Evolutionary conservation across 1,140 invertebrate genomes (phyloP), one percentile per base, ranked within the genome.

Genomic region (Brachionus koreanus): DNA sequence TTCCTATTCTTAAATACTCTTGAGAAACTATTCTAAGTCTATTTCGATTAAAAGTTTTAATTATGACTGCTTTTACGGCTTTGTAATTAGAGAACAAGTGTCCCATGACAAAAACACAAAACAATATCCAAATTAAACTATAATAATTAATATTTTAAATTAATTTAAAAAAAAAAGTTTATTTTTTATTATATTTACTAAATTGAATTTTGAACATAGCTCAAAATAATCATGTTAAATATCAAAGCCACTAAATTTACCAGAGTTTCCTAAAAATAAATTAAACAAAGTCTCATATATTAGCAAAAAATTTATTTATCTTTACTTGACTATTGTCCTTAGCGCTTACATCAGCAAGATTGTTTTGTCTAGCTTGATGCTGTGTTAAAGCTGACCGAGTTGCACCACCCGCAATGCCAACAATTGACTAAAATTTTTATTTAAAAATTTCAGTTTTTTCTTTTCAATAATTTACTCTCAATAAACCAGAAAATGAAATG

Each of bases 351-450:
- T 98, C 91, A 1, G 93, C 96, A 87, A 96, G 91, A 88, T 98
- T 98, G 83, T 94, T 93, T 83, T 92, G 88, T 63, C 94, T 88
- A 0, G 95, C 94, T 90, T 93, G 88, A 88, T 98, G 96, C 85
- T 97, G 93, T 0, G 94, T 96, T 83, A 98, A 89, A 4, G 95
- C 93, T 5, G 94, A 93, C 86, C 96, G 90, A 0, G 96, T 98
- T 1, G 95, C 94, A 12, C 94, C 93, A 35, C 92, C 95, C 84
- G 96, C 94, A 43, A 98, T 94, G 19, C 96, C 95, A 65, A 92
- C 91, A 43, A 92, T 86, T 12, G 90, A 88, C 86, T 90, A 39
- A 74, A 74, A 12, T 69, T 82, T 75, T 19, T 29, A 25, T 46
- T 61, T 10, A 57, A 23, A 52, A 39, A 52, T 49, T 49, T 25